These are phyloP conservation scores for Plecotus auritus DNA, from an alignment of 2,113 vertebrate species.

Conservation along the genomic window DNA sequence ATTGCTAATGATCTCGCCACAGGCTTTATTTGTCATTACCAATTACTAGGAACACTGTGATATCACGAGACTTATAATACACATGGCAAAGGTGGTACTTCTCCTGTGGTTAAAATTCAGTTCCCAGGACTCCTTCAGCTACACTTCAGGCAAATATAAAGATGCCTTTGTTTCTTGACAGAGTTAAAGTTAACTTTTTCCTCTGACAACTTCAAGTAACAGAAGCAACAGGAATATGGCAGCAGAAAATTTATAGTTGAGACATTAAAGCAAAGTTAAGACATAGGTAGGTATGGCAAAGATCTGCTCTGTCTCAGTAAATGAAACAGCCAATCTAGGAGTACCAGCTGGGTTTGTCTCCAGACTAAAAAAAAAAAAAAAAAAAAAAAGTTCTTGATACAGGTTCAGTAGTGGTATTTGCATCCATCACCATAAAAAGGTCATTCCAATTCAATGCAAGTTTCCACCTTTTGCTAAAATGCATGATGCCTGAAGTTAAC, in stretches of 20 bases:
- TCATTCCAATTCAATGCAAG: neutral
- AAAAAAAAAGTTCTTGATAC: constrained; percentile 18
- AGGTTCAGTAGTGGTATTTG: neutral
- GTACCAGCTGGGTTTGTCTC: neutral
- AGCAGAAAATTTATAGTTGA: constrained; percentile 59
- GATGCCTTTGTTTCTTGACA: constrained; percentile 68
- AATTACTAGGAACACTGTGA: neutral
- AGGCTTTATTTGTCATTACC: constrained; percentile 7
- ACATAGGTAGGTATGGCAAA: neutral
- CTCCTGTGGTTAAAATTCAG: constrained; percentile 36
- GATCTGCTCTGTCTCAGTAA: constrained; percentile 9
- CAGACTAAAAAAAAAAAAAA: neutral
- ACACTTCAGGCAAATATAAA: constrained; percentile 64
- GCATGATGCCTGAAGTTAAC: constrained; percentile 12
- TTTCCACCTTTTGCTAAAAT: neutral
- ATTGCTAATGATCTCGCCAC: neutral
- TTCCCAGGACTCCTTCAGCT: constrained; percentile 62
- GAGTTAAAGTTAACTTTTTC: constrained; percentile 71
- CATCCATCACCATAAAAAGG: neutral
- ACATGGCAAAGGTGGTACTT: neutral
- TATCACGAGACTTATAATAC: neutral
- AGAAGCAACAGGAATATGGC: constrained; percentile 67
- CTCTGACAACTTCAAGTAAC: constrained; percentile 71
- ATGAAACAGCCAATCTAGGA: neutral
- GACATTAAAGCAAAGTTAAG: constrained; percentile 33